A percentile compares a stretch with the other conserved stretches of the same genome.
These are phyloP conservation scores for Bryconaethiops microstoma DNA, from an alignment of 2,797 vertebrate genomes.

Conservation along the genomic window DNA sequence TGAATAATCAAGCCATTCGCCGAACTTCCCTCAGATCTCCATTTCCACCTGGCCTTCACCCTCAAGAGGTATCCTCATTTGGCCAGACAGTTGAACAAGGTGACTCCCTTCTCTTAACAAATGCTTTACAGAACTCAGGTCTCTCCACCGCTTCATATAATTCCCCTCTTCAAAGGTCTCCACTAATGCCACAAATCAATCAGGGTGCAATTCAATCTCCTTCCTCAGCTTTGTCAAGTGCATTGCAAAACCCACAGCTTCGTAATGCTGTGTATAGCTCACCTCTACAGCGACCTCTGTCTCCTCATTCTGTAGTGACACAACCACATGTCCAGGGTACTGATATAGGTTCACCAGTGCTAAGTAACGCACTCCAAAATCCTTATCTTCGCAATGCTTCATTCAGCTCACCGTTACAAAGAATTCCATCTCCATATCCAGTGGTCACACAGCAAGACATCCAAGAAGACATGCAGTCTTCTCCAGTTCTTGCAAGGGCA, in stretches of 20 bases:
- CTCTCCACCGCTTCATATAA: conserved; percentile 53
- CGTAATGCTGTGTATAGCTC: conserved; percentile 53
- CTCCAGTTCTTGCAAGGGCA: conserved; percentile 53
- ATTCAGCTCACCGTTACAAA: conserved; percentile 62
- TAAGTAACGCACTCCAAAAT: conserved; percentile 60
- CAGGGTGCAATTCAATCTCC: conserved; percentile 48
- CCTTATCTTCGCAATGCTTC: conserved; percentile 59
- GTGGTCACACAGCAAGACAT: conserved; percentile 48
- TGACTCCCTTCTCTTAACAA: conserved; percentile 56
- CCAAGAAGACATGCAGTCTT: conserved; percentile 5
- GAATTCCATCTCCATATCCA: conserved; percentile 60
- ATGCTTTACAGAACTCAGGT: conserved; percentile 71
- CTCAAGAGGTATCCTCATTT: conserved; percentile 66
- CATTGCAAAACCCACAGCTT: conserved; percentile 55
- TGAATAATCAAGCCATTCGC: conserved; percentile 64
- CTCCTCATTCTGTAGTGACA: conserved; percentile 41
- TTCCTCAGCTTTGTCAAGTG: conserved; percentile 48
- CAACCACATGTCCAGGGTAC: conserved; percentile 46
- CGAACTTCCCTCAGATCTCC: conserved; percentile 61
- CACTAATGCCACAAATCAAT: conserved; percentile 50
- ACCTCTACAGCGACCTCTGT: conserved; percentile 49
- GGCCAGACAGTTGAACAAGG: conserved; percentile 67
- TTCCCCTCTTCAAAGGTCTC: conserved; percentile 52
- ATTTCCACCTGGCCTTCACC: conserved; percentile 51
- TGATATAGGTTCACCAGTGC: conserved; percentile 28